A percentile compares a stretch with the other conserved stretches of the same genome.
These are phyloP conservation scores for Notothenia coriiceps DNA, from an alignment of 2,113 vertebrate genomes.

Conservation along the genomic window DNA sequence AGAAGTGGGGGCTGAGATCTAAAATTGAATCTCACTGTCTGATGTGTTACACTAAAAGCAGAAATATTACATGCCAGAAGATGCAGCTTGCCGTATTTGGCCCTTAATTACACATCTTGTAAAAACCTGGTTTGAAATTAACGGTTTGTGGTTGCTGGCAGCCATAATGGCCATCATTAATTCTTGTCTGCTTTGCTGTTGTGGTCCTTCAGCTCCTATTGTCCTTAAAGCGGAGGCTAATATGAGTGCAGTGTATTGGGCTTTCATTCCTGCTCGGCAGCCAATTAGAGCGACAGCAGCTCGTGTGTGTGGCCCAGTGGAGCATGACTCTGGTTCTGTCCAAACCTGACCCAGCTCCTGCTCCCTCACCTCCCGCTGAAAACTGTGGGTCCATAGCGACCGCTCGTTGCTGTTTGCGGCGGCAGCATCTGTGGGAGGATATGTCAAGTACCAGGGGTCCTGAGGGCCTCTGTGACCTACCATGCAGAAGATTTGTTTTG, in stretches of 20 bases:
- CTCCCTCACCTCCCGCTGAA: conserved; percentile 35
- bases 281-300: conserved; percentile 76
- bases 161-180: conserved; percentile 75
- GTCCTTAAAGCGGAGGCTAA: conserved; percentile 69
- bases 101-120: conserved; percentile 67
- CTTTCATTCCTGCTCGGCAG: conserved; percentile 47
- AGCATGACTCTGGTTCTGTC: conserved; percentile 70
- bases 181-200: conserved; percentile 78
- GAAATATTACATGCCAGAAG: conserved; percentile 62
- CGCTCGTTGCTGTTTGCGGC: conserved; percentile 33
- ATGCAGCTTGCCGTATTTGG: conserved; percentile 48
- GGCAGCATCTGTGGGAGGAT: conserved; percentile 40
- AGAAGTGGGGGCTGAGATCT: conserved; percentile 62
- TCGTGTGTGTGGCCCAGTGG: conserved; percentile 65
- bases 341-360: conserved; percentile 50
- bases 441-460: conserved; percentile 59
- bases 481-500: conserved; percentile 59
- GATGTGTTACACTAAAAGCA: conserved; percentile 57
- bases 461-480: conserved; percentile 45
- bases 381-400: conserved; percentile 34
- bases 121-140: conserved; percentile 67
- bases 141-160: conserved; percentile 68
- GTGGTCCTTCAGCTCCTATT: conserved; percentile 68
- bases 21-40: conserved; percentile 58
- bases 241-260: conserved; percentile 46